These are phyloP conservation scores for Merluccius polli DNA, from an alignment of 2,797 vertebrate species.

Conservation along the genomic window DNA sequence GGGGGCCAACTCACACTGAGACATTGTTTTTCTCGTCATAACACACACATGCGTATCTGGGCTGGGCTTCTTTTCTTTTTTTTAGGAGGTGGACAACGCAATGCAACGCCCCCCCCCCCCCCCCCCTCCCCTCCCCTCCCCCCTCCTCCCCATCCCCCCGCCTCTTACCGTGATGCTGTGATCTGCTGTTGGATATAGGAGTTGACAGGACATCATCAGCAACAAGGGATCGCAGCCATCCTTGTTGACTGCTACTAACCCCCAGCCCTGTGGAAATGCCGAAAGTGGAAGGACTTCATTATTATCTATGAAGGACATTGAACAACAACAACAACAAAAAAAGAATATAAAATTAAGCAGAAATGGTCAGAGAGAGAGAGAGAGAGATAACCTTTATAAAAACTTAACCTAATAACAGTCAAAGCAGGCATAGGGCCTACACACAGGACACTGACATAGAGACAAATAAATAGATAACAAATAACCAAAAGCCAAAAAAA, in stretches of 20 bases:
- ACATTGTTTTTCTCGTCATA: neutral
- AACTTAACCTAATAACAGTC: too few species aligned
- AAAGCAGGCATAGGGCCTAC: too few species aligned
- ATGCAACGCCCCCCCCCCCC: slow-evolving; percentile 17
- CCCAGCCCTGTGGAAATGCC: neutral
- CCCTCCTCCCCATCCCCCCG: slow-evolving; percentile 34
- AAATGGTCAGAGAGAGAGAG: too few species aligned
- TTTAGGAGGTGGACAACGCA: slow-evolving; percentile 4
- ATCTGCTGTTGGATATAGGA: slow-evolving; percentile 46
- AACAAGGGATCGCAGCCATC: slow-evolving; percentile 14
- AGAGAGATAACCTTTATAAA: too few species aligned
- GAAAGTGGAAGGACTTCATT: too few species aligned
- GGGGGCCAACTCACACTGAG: neutral
- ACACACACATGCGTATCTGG: slow-evolving; percentile 5
- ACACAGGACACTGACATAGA: too few species aligned
- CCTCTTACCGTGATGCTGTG: slow-evolving; percentile 12
- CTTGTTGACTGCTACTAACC: neutral
- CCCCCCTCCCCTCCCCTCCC: slow-evolving; percentile 22
- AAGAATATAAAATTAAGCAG: too few species aligned
- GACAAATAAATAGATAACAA: too few species aligned
- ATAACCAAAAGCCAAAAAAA: neutral
- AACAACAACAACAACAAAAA: too few species aligned
- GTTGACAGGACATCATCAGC: slow-evolving; percentile 53
- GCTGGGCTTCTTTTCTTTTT: too few species aligned
- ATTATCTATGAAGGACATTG: too few species aligned